phyloP scores from a whole-genome alignment of 2,113 vertebrate species.

The Opisthocomus hoazin region DNA sequence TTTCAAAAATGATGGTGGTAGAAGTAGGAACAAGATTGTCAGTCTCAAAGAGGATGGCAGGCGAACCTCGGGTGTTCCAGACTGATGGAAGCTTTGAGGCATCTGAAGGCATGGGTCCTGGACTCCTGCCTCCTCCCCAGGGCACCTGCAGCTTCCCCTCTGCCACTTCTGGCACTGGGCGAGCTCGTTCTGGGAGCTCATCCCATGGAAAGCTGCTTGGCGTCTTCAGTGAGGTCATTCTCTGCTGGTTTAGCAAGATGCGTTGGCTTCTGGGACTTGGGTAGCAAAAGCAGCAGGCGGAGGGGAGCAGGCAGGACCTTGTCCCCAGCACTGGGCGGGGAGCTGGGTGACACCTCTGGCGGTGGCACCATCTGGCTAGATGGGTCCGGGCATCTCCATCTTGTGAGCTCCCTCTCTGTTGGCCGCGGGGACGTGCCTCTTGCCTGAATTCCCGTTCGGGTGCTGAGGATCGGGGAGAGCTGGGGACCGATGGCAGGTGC shows the following conservation, averaged over 20 bases:
- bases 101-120: not conserved
- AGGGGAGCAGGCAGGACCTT: not conserved
- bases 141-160: not conserved
- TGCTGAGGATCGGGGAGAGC: not conserved
- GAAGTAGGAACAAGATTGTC: not conserved
- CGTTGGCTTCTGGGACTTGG: not conserved
- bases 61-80: not conserved
- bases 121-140: not conserved
- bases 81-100: not conserved
- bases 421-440: accelerated
- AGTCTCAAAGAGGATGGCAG: not conserved
- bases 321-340: accelerated
- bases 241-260: not conserved
- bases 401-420: not conserved
- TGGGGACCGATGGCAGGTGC: accelerated
- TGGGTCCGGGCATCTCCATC: not conserved
- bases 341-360: not conserved
- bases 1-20: not conserved
- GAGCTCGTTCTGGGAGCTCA: accelerated
- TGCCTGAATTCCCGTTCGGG: accelerated
- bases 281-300: not conserved
- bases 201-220: not conserved
- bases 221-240: not conserved
- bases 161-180: not conserved
- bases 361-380: not conserved